These are phyloP conservation scores for Channa argus DNA, from an alignment of 2,113 vertebrate genomes.

Conservation along the genomic window DNA sequence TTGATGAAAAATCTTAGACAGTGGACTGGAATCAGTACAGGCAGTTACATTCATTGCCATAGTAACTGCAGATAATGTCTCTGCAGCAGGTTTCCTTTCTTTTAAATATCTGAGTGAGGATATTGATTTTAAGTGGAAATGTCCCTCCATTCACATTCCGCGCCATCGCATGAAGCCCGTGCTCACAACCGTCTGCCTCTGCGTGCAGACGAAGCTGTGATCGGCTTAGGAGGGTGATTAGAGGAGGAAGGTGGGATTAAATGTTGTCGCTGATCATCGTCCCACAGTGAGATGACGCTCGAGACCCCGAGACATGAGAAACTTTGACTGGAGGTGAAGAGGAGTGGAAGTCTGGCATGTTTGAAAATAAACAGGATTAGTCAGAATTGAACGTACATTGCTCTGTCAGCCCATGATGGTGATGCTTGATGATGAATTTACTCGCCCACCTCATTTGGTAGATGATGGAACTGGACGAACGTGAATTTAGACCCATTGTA, in stretches of 20 bases:
- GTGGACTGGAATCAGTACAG: too few species aligned
- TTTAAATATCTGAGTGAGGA: background rate
- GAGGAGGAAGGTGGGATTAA: constrained; percentile 48
- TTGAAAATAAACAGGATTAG: constrained; percentile 6
- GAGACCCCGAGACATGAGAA: constrained; percentile 15
- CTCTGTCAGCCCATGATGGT: background rate
- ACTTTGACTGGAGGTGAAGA: background rate
- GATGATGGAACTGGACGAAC: background rate
- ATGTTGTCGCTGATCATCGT: constrained; percentile 19
- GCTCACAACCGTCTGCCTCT: background rate
- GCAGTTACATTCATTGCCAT: too few species aligned
- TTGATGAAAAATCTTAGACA: too few species aligned
- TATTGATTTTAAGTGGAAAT: constrained; percentile 1
- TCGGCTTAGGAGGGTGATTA: constrained; percentile 28
- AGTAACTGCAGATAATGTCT: too few species aligned
- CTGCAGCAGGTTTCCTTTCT: too few species aligned
- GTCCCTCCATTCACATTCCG: background rate
- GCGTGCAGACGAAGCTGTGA: constrained; percentile 23
- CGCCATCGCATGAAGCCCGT: background rate
- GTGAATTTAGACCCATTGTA: constrained; percentile 1
- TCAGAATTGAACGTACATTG: background rate
- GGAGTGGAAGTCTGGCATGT: background rate
- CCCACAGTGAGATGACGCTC: constrained; percentile 24
- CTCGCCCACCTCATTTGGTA: background rate
- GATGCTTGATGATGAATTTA: constrained; percentile 10